Conservation (phyloP, 2,888 invertebrate genomes). For the Ophonus ardosiacus region DNA sequence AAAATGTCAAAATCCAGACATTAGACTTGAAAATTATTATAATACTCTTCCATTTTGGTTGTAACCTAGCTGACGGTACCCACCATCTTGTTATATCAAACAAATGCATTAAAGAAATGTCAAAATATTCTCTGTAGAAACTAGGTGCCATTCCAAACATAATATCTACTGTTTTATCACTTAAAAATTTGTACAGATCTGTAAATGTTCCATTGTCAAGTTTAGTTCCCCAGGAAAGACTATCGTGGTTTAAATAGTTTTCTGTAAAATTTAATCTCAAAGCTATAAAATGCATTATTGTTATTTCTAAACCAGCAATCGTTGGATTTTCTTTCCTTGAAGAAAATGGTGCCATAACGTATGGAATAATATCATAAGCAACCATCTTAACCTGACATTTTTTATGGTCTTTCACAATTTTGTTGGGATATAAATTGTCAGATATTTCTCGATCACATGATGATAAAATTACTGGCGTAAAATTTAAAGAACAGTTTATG, state of each 20-base stretch:
- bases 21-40: neutral
- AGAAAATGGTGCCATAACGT: constrained; percentile 65
- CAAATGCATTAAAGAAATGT: neutral
- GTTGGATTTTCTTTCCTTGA: constrained; percentile 48
- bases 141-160: constrained; percentile 21
- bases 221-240: neutral
- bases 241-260: neutral
- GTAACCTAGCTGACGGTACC: neutral
- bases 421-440: constrained; percentile 61
- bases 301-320: constrained; percentile 14
- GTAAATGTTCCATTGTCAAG: constrained; percentile 16
- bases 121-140: neutral
- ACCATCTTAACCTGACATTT: constrained; percentile 65
- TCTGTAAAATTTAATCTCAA: constrained; percentile 25
- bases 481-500: neutral
- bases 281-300: constrained; percentile 15
- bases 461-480: constrained; percentile 37
- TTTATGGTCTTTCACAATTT: constrained; percentile 56
- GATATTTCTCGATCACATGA: constrained; percentile 59
- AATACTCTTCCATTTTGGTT: constrained; percentile 13
- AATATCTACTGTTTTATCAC: constrained; percentile 9
- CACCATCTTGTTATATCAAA: constrained; percentile 19
- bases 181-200: constrained; percentile 4
- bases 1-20: neutral
- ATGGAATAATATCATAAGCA: constrained; percentile 64